A percentile compares a stretch with the other conserved stretches of the same genome.
Evolutionary conservation across 2,113 vertebrate genomes (phyloP).

Genomic region (Kobus ellipsiprymnus): DNA sequence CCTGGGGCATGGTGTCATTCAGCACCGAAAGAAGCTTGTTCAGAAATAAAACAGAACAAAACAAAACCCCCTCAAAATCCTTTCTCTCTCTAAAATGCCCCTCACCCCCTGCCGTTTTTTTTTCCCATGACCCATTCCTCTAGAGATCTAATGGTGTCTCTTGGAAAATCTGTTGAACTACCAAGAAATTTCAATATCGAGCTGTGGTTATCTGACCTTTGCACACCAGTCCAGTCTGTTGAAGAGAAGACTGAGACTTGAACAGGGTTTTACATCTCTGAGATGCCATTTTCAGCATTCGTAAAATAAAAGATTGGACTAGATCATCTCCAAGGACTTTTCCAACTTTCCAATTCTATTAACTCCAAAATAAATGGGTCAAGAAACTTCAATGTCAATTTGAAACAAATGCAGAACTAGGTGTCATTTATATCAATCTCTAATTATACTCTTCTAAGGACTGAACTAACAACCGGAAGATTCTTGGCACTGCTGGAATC

Average conservation of each 20-base stretch:
- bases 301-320: background rate
- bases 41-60: background rate
- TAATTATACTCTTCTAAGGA: slow-evolving; percentile 39
- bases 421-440: slow-evolving; percentile 31
- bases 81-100: background rate
- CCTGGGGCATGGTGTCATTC: background rate
- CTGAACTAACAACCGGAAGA: slow-evolving; percentile 35
- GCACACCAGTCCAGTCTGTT: too few relatives aligned
- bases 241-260: background rate
- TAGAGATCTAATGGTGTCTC: background rate
- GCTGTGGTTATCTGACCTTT: background rate
- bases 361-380: slow-evolving; percentile 61
- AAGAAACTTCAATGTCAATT: slow-evolving; percentile 51
- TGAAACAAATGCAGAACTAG: slow-evolving; percentile 48
- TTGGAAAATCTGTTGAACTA: background rate
- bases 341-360: slow-evolving; percentile 44
- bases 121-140: background rate
- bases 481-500: background rate
- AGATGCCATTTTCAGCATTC: background rate
- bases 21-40: background rate
- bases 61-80: background rate
- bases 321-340: slow-evolving; percentile 21
- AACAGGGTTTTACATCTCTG: background rate
- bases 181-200: background rate
- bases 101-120: background rate